Evolutionary conservation across 2,888 invertebrate species (phyloP).

Genomic region (Margaritifera margaritifera): DNA sequence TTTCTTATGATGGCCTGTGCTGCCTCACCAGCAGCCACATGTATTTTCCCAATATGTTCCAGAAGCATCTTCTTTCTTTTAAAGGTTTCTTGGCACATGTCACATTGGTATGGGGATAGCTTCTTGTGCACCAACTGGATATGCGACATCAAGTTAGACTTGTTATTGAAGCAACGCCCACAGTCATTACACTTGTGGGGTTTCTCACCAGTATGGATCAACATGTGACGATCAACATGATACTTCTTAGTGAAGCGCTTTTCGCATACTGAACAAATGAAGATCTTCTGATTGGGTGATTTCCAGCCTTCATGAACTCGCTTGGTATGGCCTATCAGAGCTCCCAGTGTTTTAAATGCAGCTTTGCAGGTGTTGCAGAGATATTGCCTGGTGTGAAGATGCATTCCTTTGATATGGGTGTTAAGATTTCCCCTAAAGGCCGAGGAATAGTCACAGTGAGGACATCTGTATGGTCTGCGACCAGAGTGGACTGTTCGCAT

Average conservation of each 20-base stretch:
- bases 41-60: slow-evolving; percentile 65
- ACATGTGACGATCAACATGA: slow-evolving; percentile 67
- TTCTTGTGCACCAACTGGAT: slow-evolving; percentile 67
- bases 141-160: slow-evolving; percentile 68
- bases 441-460: slow-evolving; percentile 68
- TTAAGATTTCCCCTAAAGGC: slow-evolving; percentile 68
- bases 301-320: slow-evolving; percentile 69
- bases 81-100: slow-evolving; percentile 68
- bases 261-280: slow-evolving; percentile 69
- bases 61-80: slow-evolving; percentile 64
- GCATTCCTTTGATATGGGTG: slow-evolving; percentile 69
- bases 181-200: slow-evolving; percentile 68
- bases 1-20: slow-evolving; percentile 63
- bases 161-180: slow-evolving; percentile 68
- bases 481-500: slow-evolving; percentile 69
- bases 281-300: slow-evolving; percentile 69
- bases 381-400: slow-evolving; percentile 66
- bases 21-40: slow-evolving; percentile 62
- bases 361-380: slow-evolving; percentile 67
- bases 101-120: slow-evolving; percentile 66
- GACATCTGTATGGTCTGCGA: slow-evolving; percentile 67
- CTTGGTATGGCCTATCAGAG: slow-evolving; percentile 68
- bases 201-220: slow-evolving; percentile 67
- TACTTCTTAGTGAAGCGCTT: slow-evolving; percentile 70
- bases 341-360: slow-evolving; percentile 68